A percentile compares a stretch with the other conserved stretches of the same genome.
phyloP scores from a whole-genome alignment of 2,797 vertebrate species.

The Lacerta viridis region DNA sequence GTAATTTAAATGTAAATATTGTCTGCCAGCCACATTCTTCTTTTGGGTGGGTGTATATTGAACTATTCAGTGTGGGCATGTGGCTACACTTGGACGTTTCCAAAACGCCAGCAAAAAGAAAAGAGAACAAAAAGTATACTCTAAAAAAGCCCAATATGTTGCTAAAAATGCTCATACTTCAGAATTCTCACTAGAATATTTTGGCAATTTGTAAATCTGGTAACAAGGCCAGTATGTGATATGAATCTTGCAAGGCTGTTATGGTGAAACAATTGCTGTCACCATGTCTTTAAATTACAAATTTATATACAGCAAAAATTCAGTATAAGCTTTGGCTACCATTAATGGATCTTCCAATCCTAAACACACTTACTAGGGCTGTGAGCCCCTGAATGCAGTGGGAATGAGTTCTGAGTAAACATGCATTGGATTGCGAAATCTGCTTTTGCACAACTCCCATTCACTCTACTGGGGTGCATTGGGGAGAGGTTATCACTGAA shows the following conservation, averaged over 20 bases:
- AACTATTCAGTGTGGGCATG: slow-evolving; percentile 29
- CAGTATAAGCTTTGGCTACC: slow-evolving; percentile 28
- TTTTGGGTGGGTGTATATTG: slow-evolving; percentile 39
- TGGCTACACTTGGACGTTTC: slow-evolving; percentile 8
- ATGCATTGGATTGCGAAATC: too few relatives aligned
- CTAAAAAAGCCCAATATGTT: neutral
- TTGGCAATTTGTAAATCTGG: slow-evolving; percentile 11
- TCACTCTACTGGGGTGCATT: neutral
- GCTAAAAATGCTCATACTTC: neutral
- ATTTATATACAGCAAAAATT: slow-evolving; percentile 53
- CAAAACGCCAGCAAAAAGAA: neutral
- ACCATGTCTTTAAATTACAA: slow-evolving; percentile 69
- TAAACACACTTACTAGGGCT: neutral
- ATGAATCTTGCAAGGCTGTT: neutral
- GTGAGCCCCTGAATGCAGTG: neutral
- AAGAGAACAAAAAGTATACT: neutral
- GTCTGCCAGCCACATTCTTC: slow-evolving; percentile 37
- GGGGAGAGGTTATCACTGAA: neutral
- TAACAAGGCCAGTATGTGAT: neutral
- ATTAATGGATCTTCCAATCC: neutral
- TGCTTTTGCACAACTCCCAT: neutral
- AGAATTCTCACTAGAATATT: neutral
- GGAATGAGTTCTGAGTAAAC: neutral
- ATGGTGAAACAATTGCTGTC: slow-evolving; percentile 41
- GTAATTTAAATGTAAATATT: slow-evolving; percentile 56